These are phyloP conservation scores for Schizopygopsis pylzovi DNA, from an alignment of 2,797 vertebrate genomes.

Conservation along the genomic window DNA sequence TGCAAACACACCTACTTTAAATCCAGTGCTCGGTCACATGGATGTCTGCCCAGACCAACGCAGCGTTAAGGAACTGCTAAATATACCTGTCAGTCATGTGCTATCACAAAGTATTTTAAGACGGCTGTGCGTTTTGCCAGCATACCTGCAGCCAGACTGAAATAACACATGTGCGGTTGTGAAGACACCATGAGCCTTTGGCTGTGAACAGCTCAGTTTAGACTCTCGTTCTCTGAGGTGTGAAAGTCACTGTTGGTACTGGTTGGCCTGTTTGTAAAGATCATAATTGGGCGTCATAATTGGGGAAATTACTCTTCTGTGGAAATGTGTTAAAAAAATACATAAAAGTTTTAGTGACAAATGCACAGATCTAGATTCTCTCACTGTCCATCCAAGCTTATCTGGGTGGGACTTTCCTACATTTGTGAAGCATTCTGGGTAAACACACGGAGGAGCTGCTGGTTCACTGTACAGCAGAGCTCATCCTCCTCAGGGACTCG, in stretches of 20 bases:
- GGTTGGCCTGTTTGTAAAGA: not conserved
- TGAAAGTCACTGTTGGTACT: slow-evolving; percentile 26
- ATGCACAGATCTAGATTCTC: slow-evolving; percentile 22
- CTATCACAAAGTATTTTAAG: slow-evolving; percentile 25
- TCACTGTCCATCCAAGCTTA: slow-evolving; percentile 26
- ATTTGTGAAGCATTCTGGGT: slow-evolving; percentile 18
- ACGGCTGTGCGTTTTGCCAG: slow-evolving; percentile 2
- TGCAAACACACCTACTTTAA: slow-evolving; percentile 5
- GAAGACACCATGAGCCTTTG: slow-evolving; percentile 12
- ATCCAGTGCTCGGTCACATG: not conserved
- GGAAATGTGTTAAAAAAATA: not conserved
- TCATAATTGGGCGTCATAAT: no score
- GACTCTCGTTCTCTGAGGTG: not conserved
- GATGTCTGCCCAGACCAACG: slow-evolving; percentile 7
- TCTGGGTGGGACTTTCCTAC: slow-evolving; percentile 17
- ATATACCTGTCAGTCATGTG: slow-evolving; percentile 40
- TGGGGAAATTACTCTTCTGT: not conserved
- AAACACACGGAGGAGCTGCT: slow-evolving; percentile 29
- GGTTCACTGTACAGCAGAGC: slow-evolving; percentile 29
- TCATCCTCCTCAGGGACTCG: slow-evolving; percentile 8
- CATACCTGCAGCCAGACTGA: slow-evolving; percentile 18
- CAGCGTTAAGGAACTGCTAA: not conserved
- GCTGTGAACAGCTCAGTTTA: slow-evolving; percentile 15
- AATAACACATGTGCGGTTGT: slow-evolving; percentile 25
- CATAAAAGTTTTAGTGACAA: not conserved